Conservation (phyloP, 1,140 invertebrate species). For the Drosophila prosaltans region DNA sequence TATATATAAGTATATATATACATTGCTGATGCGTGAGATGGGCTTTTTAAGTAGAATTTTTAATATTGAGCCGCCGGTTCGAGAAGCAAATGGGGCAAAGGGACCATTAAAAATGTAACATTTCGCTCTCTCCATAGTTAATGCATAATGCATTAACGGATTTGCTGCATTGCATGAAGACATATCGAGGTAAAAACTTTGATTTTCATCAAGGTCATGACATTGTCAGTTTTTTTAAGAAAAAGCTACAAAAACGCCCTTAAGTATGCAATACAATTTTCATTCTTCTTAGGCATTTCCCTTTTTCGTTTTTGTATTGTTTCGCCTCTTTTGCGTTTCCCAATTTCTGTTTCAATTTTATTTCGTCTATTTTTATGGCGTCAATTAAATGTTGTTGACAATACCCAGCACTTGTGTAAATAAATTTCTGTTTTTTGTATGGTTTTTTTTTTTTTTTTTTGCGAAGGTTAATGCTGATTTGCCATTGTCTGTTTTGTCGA, state of each 20-base stretch:
- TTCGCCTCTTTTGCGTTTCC: background rate
- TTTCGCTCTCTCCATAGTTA: conserved; percentile 12
- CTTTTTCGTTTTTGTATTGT: background rate
- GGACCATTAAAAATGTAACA: conserved; percentile 19
- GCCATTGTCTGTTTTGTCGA: conserved; percentile 8
- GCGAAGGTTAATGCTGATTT: conserved; percentile 11
- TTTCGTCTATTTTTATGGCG: conserved; percentile 8
- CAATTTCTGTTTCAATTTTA: background rate
- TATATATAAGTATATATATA: conserved; percentile 7
- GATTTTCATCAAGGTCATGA: conserved; percentile 24
- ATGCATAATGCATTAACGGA: conserved; percentile 46
- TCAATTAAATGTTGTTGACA: conserved; percentile 14
- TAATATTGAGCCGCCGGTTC: background rate
- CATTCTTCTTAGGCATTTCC: background rate
- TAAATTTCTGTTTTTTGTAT: background rate
- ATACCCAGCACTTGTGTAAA: conserved; percentile 10
- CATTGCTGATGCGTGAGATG: background rate
- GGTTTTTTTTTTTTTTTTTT: background rate
- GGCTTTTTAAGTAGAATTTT: background rate
- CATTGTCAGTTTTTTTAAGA: background rate
- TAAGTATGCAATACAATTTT: background rate
- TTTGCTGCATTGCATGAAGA: conserved; percentile 20
- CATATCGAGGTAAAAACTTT: background rate
- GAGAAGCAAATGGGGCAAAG: background rate
- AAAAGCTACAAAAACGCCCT: conserved; percentile 2